Evolutionary conservation across 2,113 vertebrate species (phyloP), one percentile per base, ranked within the genome.

Genomic region (Theristicus caerulescens): DNA sequence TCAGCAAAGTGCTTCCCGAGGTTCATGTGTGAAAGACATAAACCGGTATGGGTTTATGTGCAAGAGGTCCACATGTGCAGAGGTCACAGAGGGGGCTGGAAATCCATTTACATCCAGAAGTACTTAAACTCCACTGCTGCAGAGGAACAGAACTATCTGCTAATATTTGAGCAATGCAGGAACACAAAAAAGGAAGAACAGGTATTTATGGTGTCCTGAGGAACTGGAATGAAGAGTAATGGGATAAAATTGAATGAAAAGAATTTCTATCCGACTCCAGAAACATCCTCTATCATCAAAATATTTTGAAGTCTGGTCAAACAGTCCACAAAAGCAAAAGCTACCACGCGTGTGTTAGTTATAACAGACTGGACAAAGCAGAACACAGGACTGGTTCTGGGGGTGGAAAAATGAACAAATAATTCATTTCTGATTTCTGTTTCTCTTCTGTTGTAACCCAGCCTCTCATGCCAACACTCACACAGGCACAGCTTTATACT

Each of bases 401-500:
- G 89, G 57, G 52, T 67, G 66, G 81, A 88, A 74, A 96, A 91
- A 88, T 78, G 64, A 96, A 71, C 74, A 42, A 85, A 65, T 84
- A 73, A 95, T 93, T 84, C 42, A 92, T 97, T 95, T 91, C 79
- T 93, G 74, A 91, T 95, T 90, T 70, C 52, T 97, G 71, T 22
- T 97, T 96, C 86, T 54, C 71, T 93, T 92, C 92, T 93, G 55
- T 36, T 72, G 64, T 51, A 82, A 78, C 51, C 83, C 83, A 55
- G 87, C 32, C 32, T 70, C 71, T 44, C 81, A 34, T 32, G 93
- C 94, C 97, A 96, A 19, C 90, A 25, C 58, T 86, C 38, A 24
- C 94, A 96, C 94, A 97, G 97, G 82, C 96, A 84, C 65, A 74
- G 96, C 96, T 96, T 95, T 96, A 95, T 97, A 20, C 88, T 73